Conservation (phyloP, 2,113 vertebrate species). For the Phyllopteryx taeniolatus region DNA sequence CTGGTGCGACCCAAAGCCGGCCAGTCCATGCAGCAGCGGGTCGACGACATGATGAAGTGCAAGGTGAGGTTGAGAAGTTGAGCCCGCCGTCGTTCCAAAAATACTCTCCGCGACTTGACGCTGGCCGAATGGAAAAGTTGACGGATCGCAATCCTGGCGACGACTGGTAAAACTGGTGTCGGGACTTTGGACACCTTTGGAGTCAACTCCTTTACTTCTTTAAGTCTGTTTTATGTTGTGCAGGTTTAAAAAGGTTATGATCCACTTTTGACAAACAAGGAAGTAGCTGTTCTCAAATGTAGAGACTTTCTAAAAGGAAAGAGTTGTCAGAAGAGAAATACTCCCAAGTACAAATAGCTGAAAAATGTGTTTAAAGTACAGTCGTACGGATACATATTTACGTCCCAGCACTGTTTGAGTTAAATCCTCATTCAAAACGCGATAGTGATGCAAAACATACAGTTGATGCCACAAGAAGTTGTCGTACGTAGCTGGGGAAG, state of each 20-base stretch:
- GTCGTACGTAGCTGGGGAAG: too few relatives aligned
- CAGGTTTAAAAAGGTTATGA: neutral
- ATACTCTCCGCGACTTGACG: neutral
- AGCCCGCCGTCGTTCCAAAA: neutral
- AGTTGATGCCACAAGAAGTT: too few relatives aligned
- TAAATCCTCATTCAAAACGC: too few relatives aligned
- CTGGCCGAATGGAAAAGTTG: slow-evolving; percentile 2
- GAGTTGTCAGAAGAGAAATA: too few relatives aligned
- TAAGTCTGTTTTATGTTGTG: neutral
- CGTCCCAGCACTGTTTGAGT: too few relatives aligned
- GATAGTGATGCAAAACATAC: too few relatives aligned
- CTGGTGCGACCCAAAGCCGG: slow-evolving; percentile 89
- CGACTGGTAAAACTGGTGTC: neutral
- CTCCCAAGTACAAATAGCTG: too few relatives aligned
- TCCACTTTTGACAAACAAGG: too few relatives aligned
- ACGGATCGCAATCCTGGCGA: neutral
- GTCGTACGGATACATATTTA: too few relatives aligned
- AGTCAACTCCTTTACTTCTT: slow-evolving; percentile 22
- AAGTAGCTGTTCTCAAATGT: too few relatives aligned
- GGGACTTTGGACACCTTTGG: neutral
- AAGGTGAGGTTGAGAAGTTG: slow-evolving; percentile 74
- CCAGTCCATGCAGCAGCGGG: slow-evolving; percentile 85
- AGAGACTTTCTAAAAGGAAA: too few relatives aligned
- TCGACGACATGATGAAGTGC: slow-evolving; percentile 85
- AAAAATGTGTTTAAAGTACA: too few relatives aligned